Base-by-base conservation (phyloP, 1,140 invertebrate genomes). In the Drosophila suzukii region DNA sequence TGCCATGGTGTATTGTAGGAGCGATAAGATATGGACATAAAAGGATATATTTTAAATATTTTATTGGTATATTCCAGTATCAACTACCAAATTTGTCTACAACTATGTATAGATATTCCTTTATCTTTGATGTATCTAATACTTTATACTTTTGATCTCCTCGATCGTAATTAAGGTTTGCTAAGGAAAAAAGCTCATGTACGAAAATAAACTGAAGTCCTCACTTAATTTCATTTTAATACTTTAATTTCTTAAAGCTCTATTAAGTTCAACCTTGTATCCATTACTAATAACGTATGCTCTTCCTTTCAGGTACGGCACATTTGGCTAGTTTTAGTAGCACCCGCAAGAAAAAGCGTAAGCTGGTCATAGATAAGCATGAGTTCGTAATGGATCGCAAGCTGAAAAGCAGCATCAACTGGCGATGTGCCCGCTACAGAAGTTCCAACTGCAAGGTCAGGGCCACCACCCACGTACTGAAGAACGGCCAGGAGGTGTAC, bases 311-410 rank as follows among this genome's bases (percentile, higher is more conserved):
- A 88, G 83, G 67, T 67, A 17, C 62, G 1, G 47, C 65, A 32
- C 53, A 75, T 8, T 20, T 91, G 55, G 90, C 90, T 7, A 34
- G 36, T 10, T 92, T 91, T 46, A 75, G 75, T n/a, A 67, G 67
- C 51, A 92, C 91, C 0, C 78, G 90, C 6, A 92, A 92, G 53
- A 90, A 86, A 53, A 85, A 81, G 17, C 70, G 80, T 1, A 92
- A 90, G 44, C 57, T 92, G 39, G 13, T 92, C 0, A 90, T 92
- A 36, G 81, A 82, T 8, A 74, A 62, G 3, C 82, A 91, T 36
- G 79, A 91, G 43, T 92, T 85, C 44, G 85, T 92, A 0, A 83
- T 91, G 78, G 91, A 92, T 73, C 82, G 90, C 4, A 88, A 78
- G 44, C 65, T 92, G 3, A 92, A 92, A 47, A 79, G 74, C 44